Evolutionary conservation across 2,113 vertebrate genomes (phyloP).

Genomic region (Urocitellus parryii): DNA sequence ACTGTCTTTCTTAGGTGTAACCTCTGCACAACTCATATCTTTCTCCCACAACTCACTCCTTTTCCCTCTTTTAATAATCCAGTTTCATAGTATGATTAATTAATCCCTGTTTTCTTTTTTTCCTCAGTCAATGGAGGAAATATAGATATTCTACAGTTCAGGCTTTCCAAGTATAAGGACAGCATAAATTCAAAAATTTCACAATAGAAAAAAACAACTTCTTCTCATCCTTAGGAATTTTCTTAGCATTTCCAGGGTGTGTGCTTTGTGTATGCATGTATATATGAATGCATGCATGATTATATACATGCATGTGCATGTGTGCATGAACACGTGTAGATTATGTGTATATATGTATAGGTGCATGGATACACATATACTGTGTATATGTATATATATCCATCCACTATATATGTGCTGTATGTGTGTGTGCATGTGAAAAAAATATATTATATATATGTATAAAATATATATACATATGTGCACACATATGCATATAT

Average conservation of each 20-base stretch:
- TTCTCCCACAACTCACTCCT: too few relatives aligned
- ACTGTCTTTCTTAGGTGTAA: neutral
- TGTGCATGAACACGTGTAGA: neutral
- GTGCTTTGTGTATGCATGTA: too few relatives aligned
- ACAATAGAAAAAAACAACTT: neutral
- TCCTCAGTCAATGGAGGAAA: neutral
- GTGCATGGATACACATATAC: too few relatives aligned
- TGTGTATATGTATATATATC: too few relatives aligned
- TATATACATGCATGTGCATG: neutral
- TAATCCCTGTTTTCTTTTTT: neutral
- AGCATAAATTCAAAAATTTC: neutral
- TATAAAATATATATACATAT: neutral
- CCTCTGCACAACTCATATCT: neutral
- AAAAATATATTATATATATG: neutral
- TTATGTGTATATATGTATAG: neutral
- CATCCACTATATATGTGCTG: neutral
- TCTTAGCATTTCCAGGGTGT: neutral
- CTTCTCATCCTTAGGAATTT: neutral
- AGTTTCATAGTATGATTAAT: neutral
- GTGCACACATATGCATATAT: neutral
- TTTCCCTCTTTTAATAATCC: neutral
- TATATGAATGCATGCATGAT: rapidly evolving
- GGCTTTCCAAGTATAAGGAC: neutral
- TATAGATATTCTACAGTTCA: neutral
- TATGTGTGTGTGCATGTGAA: neutral